A percentile compares a stretch with the other conserved stretches of the same genome.
Conservation (phyloP, 2,113 vertebrate species). For the Scopus umbretta region DNA sequence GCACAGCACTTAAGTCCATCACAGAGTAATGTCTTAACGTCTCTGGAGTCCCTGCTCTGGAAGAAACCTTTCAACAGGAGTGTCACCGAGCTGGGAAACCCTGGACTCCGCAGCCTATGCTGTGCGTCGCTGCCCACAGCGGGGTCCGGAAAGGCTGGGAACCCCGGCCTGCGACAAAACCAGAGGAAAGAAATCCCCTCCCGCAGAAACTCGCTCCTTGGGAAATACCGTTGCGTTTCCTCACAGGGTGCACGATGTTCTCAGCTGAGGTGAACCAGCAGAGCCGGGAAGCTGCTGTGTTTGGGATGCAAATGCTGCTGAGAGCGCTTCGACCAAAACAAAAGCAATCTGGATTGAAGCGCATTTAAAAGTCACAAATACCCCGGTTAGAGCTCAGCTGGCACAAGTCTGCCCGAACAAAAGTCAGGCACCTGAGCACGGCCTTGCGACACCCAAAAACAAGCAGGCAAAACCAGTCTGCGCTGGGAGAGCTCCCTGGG, state of each 20-base stretch:
- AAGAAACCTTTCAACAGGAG: background rate
- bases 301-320: background rate
- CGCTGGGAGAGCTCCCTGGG: background rate
- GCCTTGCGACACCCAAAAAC: background rate
- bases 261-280: background rate
- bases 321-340: background rate
- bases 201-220: background rate
- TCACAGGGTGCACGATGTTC: fast-evolving
- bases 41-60: background rate
- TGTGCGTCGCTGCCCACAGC: background rate
- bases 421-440: background rate
- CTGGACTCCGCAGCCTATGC: background rate
- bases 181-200: background rate
- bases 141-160: background rate
- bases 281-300: background rate
- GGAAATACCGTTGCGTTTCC: background rate
- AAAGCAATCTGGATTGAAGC: background rate
- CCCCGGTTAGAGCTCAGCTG: background rate
- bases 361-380: background rate
- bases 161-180: background rate
- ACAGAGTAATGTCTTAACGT: background rate
- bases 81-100: background rate
- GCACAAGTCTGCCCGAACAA: background rate
- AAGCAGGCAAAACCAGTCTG: constrained; percentile 39
- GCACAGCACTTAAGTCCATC: background rate